phyloP scores from a whole-genome alignment of 2,113 vertebrate species.

The human (Homo sapiens) region GRCh38 chr16:81708001-81708500 shows the following conservation, averaged over 20 bases:
- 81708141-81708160: not conserved
- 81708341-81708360: not conserved
- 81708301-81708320: not conserved
- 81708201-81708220: rapidly evolving
- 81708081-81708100: not conserved
- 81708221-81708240: not conserved
- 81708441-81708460: rapidly evolving
- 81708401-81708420: not conserved
- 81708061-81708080: no score
- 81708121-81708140: not conserved
- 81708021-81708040: not conserved
- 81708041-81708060: rapidly evolving
- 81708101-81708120: not conserved
- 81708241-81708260: not conserved
- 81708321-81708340: not conserved
- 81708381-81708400: not conserved
- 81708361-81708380: no score
- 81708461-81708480: not conserved
- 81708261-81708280: no score
- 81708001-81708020: not conserved
- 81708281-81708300: rapidly evolving
- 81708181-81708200: not conserved
- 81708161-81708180: not conserved
- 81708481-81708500: not conserved
- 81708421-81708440: rapidly evolving